Evolutionary conservation across 2,888 invertebrate species (phyloP), one percentile per base, ranked within the genome.

Genomic region (Pristionchus entomophagus): DNA sequence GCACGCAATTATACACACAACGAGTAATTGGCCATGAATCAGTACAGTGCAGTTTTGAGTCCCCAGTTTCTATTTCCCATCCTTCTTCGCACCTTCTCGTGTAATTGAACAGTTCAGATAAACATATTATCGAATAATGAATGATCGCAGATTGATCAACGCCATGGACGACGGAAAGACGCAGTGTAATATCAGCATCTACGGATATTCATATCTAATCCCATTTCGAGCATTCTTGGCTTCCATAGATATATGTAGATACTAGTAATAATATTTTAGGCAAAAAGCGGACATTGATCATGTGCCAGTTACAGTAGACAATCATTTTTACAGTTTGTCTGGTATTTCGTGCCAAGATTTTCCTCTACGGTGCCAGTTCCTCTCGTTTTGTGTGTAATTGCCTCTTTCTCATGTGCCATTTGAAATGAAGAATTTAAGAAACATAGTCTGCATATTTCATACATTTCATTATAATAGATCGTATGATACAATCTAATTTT

Each of bases 11-110:
- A 41, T 38, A 41, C 73, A 73, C 73, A 73, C 38, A 73, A 73
- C 73, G 73, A 73, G 38, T 73, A 8, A 73, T 45, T 45, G 73
- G 73, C 73, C 73, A 73, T 73, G 73, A 73, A 73, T 73, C 73
- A 73, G 73, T 73, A 73, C 26, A 2, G 73, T 73, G 73, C 73
- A 73, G 73, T 73, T 73, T 41, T 73, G 73, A 73, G 41, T 73
- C 73, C 73, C 41, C 69, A n/a, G 22, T 65, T 14, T 45, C 22
- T 69, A 41, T 29, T 69, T 14, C n/a, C 62, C 35, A 1, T 38
- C n/a, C 38, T 38, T 17, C 29, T n/a, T n/a, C n/a, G n/a, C n/a
- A n/a, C n/a, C n/a, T 45, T 41, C 45, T 41, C n/a, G 73, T 73
- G 73, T 73, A 45, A 38, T 73, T 73, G n/a, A 45, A n/a, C 22